These are phyloP conservation scores for Anabacerthia variegaticeps DNA, from an alignment of 2,797 vertebrate species.

Conservation along the genomic window DNA sequence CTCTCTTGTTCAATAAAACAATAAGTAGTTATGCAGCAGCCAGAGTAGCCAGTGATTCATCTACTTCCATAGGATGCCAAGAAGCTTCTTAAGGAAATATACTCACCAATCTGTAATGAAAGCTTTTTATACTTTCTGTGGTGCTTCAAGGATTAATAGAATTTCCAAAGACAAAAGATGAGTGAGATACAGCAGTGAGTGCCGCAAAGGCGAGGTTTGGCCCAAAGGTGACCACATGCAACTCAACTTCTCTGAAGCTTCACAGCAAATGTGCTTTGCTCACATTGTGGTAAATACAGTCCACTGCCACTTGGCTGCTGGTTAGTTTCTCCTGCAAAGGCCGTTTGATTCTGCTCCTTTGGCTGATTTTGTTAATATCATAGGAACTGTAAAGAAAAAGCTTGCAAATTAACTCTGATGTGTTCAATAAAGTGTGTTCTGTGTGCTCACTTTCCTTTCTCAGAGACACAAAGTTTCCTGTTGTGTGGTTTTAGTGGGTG, in stretches of 20 bases:
- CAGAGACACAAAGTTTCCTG: not conserved
- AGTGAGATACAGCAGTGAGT: conserved; percentile 34
- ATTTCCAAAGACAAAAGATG: conserved; percentile 48
- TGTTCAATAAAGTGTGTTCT: not conserved
- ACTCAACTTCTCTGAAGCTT: not conserved
- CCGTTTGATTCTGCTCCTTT: not conserved
- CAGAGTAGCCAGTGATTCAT: conserved; percentile 71
- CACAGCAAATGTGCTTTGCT: not conserved
- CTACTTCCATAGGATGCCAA: conserved; percentile 66
- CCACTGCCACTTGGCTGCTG: not conserved
- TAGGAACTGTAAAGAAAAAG: not conserved
- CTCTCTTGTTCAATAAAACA: conserved; percentile 79
- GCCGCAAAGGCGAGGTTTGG: not conserved
- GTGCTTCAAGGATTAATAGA: conserved; percentile 60
- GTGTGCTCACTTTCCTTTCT: not conserved
- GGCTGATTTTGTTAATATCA: not conserved
- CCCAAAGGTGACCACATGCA: not conserved
- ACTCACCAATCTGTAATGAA: conserved; percentile 68
- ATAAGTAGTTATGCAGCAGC: conserved; percentile 73
- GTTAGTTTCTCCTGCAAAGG: not conserved
- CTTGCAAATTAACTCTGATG: not conserved
- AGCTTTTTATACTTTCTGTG: conserved; percentile 62
- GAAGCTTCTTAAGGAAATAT: conserved; percentile 69
- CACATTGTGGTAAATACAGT: not conserved
- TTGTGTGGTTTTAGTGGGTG: not conserved